These are phyloP conservation scores for Lepidurus apus DNA, from an alignment of 1,140 invertebrate genomes.

Conservation along the genomic window DNA sequence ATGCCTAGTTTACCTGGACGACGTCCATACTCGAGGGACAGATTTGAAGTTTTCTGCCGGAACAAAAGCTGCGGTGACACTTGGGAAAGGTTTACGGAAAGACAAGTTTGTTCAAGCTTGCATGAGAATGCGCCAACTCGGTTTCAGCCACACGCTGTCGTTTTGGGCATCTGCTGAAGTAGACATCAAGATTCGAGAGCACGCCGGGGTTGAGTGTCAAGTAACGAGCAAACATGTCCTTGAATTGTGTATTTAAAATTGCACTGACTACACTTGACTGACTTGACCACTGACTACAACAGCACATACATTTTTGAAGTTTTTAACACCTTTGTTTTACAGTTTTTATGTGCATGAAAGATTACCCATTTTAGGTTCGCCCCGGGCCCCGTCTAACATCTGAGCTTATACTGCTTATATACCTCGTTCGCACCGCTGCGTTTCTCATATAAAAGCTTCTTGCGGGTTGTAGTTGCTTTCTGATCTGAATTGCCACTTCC, in stretches of 20 bases:
- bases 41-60: conserved; percentile 36
- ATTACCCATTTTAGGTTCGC: too few relatives aligned
- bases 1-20: conserved; percentile 37
- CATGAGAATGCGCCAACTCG: conserved; percentile 36
- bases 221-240: conserved; percentile 31
- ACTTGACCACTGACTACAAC: too few relatives aligned
- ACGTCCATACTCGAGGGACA: conserved; percentile 38
- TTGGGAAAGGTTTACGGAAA: conserved; percentile 36
- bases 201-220: not conserved
- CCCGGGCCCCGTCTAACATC: too few relatives aligned
- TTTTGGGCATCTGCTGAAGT: conserved; percentile 37
- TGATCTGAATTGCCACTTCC: too few relatives aligned
- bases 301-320: too few relatives aligned
- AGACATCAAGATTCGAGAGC: conserved; percentile 32
- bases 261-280: too few relatives aligned
- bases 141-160: conserved; percentile 32
- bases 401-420: too few relatives aligned
- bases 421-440: too few relatives aligned
- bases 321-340: too few relatives aligned
- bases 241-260: conserved; percentile 35
- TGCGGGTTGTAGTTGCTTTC: too few relatives aligned
- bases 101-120: conserved; percentile 38
- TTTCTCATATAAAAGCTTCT: too few relatives aligned
- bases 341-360: too few relatives aligned
- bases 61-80: conserved; percentile 34